Conservation (phyloP, 2,113 vertebrate genomes). For the Neolamprologus hecqui region DNA sequence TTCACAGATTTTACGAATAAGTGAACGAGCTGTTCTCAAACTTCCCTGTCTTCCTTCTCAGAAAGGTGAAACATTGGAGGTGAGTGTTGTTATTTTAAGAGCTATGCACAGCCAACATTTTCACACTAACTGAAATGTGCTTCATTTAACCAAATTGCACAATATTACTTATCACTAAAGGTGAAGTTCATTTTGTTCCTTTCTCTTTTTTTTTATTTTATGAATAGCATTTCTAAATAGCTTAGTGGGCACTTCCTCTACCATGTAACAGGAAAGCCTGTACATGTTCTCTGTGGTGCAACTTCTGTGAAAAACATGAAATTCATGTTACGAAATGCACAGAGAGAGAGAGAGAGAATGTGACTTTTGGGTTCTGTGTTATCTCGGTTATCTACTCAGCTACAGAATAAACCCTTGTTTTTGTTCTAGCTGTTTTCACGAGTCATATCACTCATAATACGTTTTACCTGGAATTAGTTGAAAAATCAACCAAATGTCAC, state of each 20-base stretch:
- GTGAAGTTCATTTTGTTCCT: neutral
- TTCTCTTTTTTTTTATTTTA: neutral
- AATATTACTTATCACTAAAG: neutral
- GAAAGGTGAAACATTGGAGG: constrained; percentile 49
- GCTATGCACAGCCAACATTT: neutral
- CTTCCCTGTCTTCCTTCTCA: constrained; percentile 25
- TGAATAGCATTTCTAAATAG: neutral
- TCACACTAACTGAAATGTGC: neutral
- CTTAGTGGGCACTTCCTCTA: constrained; percentile 2
- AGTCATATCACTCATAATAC: neutral
- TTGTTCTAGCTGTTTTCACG: neutral
- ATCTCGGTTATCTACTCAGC: neutral
- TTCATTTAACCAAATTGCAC: neutral
- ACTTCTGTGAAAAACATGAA: neutral
- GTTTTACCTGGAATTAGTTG: neutral
- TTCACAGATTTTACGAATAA: constrained; percentile 44
- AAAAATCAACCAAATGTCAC: neutral
- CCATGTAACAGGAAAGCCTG: neutral
- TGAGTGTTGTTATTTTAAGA: constrained; percentile 1
- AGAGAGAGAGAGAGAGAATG: neutral
- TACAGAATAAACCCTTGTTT: neutral
- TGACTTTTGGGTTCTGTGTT: neutral
- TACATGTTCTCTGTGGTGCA: constrained; percentile 2
- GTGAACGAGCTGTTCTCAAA: constrained; percentile 29
- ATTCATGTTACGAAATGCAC: neutral